phyloP scores from a whole-genome alignment of 2,113 vertebrate genomes.

The Garra rufa region DNA sequence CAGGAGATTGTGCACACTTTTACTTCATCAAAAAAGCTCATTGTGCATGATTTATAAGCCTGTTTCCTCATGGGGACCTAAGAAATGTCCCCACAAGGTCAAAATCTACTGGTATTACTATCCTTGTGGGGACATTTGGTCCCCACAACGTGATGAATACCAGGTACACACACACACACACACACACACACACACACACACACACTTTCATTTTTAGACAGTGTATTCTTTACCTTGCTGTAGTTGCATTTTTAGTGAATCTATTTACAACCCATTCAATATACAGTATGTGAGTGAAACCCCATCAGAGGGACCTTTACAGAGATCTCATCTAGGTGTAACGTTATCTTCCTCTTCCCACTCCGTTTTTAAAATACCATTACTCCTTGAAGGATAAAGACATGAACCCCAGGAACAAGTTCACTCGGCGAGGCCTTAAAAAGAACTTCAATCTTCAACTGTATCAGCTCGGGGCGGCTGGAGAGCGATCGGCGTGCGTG shows the following conservation, averaged over 20 bases:
- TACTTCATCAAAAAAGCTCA: too few relatives aligned
- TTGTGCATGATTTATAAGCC: too few relatives aligned
- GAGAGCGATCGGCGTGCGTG: conserved; percentile 44
- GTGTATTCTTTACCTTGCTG: neutral
- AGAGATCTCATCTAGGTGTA: conserved; percentile 64
- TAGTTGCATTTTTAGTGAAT: neutral
- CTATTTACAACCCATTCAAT: neutral
- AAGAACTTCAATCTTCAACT: conserved; percentile 62
- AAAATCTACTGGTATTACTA: too few relatives aligned
- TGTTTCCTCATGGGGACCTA: too few relatives aligned
- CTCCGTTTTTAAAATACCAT: conserved; percentile 50
- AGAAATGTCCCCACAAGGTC: too few relatives aligned
- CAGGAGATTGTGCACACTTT: too few relatives aligned
- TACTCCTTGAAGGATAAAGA: conserved; percentile 59
- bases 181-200: too few relatives aligned
- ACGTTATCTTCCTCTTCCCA: conserved; percentile 66
- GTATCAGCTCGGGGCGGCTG: conserved; percentile 55
- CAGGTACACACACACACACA: too few relatives aligned
- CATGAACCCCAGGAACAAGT: conserved; percentile 56
- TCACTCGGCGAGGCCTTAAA: conserved; percentile 53
- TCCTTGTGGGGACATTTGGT: too few relatives aligned
- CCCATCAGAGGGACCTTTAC: neutral
- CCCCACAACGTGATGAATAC: too few relatives aligned
- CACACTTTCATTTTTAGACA: neutral
- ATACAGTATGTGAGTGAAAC: neutral